Evolutionary conservation across 2,797 vertebrate species (phyloP), one percentile per base, ranked within the genome.

Genomic region (Anguilla megastoma): DNA sequence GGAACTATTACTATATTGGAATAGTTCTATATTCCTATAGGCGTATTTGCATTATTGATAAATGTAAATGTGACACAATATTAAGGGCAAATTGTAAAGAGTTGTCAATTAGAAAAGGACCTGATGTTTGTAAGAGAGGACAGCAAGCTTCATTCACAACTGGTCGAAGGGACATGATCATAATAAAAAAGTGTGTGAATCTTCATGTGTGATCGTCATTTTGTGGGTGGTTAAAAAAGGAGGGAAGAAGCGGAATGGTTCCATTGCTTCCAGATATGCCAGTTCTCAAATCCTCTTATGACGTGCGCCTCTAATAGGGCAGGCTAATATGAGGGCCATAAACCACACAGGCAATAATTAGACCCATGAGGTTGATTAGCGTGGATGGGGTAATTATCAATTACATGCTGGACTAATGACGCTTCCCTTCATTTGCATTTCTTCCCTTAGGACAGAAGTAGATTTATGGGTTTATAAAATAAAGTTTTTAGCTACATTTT

Each of bases 351-450:
- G 84, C 6, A 56, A 2, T 56, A 56, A 30, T 33, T 69, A 86
- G 71, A 63, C 90, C 83, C 48, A 9, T 16, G 63, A 86, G 88
- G 89, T 89, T 85, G 85, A 90, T 86, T 90, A 85, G 84, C 45
- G 76, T 74, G 60, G 84, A 85, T 50, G 69, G 85, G 86, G 86
- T 89, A 89, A 89, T 91, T 88, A 90, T 91, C 87, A 89, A 86
- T 88, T 89, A 88, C 79, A 66, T 9, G 52, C 54, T 41, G 60
- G 80, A 86, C 89, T 90, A 90, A 90, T 91, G 89, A 84, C 71
- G 89, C 91, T 85, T 76, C 71, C 71, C 10, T 33, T 74, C 71
- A 76, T 76, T 76, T 76, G 71, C 71, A 16, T 76, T 76, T 12
- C 33, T 41, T 27, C n/a, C 27, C 63, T 71, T 54, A n/a, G 3